Evolutionary conservation across 1,140 invertebrate genomes (phyloP).

Genomic region (Drosophila triauraria): DNA sequence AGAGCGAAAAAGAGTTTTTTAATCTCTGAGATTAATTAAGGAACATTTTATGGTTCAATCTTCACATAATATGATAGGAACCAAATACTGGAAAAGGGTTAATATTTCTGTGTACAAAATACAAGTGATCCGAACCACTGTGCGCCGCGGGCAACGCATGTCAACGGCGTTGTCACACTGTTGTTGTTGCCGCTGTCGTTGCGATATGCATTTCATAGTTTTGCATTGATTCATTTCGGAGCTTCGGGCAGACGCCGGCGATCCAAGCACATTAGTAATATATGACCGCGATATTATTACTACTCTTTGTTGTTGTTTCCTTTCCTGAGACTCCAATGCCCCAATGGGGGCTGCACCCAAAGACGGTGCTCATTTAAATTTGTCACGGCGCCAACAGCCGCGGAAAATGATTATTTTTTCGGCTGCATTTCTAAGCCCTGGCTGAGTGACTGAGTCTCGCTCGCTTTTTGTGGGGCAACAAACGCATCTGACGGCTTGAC

Average conservation of each 20-base stretch:
- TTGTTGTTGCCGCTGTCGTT: constrained; percentile 26
- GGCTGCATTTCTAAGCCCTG: constrained; percentile 55
- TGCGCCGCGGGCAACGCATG: constrained; percentile 33
- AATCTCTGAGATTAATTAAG: too few species aligned
- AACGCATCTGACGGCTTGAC: constrained; percentile 49
- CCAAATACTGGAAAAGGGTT: neutral
- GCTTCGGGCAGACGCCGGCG: constrained; percentile 34
- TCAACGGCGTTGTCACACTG: constrained; percentile 42
- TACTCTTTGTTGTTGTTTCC: constrained; percentile 18
- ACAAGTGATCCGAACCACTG: constrained; percentile 1
- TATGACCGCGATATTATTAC: constrained; percentile 32
- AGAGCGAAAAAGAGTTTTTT: too few species aligned
- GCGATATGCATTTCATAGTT: constrained; percentile 54
- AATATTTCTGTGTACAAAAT: neutral
- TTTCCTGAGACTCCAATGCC: constrained; percentile 1
- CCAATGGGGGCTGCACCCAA: constrained; percentile 47
- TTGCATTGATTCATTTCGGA: constrained; percentile 54
- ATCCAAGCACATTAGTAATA: constrained; percentile 50
- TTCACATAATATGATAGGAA: neutral
- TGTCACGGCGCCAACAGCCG: constrained; percentile 53
- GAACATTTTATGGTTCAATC: neutral
- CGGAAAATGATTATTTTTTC: constrained; percentile 48
- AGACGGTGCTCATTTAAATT: constrained; percentile 56
- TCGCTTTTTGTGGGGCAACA: constrained; percentile 34
- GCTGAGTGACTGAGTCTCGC: neutral